Evolutionary conservation across 2,113 vertebrate species (phyloP).

Genomic region (Origma solitaria): DNA sequence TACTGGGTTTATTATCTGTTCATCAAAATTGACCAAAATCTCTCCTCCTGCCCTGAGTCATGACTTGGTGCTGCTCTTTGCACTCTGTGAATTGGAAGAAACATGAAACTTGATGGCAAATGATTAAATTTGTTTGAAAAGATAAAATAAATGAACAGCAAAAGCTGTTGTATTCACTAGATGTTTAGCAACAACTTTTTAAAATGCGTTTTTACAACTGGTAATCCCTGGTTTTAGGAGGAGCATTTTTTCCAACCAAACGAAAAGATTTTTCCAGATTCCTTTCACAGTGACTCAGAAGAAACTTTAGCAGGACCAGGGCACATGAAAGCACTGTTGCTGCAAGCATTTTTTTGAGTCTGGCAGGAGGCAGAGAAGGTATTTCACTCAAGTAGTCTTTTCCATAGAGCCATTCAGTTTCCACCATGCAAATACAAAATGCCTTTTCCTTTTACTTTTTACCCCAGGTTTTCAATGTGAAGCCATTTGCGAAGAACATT

Average conservation of each 20-base stretch:
- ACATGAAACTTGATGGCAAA: not conserved
- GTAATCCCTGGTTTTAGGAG: not conserved
- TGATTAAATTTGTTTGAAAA: not conserved
- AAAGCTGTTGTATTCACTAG: not conserved
- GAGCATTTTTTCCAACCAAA: not conserved
- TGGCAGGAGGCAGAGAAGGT: not conserved
- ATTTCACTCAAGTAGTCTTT: not conserved
- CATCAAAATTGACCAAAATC: not conserved
- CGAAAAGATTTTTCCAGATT: not conserved
- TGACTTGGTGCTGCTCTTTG: not conserved
- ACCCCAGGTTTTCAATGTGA: not conserved
- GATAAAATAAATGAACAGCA: not conserved
- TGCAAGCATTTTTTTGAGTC: conserved; percentile 44
- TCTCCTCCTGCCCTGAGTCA: rapidly evolving
- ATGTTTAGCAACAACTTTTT: not conserved
- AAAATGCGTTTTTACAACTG: not conserved
- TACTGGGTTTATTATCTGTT: not conserved
- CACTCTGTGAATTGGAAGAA: not conserved
- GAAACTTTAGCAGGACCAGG: not conserved
- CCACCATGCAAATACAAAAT: not conserved
- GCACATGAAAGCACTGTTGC: not conserved
- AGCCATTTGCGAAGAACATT: not conserved
- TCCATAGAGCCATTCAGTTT: not conserved
- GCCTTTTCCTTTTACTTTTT: not conserved
- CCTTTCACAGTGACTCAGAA: not conserved